Evolutionary conservation across 2,113 vertebrate species (phyloP).

Genomic region (Eulemur macaco): DNA sequence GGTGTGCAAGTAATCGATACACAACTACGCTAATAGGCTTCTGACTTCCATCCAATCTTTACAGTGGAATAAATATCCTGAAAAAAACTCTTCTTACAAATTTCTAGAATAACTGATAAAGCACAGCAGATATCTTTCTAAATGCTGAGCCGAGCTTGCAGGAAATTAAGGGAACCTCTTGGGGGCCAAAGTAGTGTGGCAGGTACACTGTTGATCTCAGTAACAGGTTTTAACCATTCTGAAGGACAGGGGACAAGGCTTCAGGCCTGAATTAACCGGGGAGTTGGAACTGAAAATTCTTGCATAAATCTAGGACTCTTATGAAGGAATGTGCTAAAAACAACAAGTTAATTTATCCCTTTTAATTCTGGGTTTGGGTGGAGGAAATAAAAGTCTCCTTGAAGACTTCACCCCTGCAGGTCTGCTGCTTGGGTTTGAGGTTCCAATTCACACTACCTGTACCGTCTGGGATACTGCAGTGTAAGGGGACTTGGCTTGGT

Average conservation of each 20-base stretch:
- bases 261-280: not conserved
- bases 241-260: not conserved
- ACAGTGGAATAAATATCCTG: not conserved
- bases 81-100: not conserved
- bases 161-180: not conserved
- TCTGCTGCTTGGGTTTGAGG: not conserved
- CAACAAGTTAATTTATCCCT: not conserved
- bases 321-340: not conserved
- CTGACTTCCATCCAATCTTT: not conserved
- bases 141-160: not conserved
- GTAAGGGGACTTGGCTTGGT: not conserved
- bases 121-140: not conserved
- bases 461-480: not conserved
- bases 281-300: not conserved
- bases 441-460: not conserved
- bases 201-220: not conserved
- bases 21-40: not conserved
- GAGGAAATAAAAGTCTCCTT: not conserved
- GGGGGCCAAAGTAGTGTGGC: not conserved
- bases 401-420: not conserved
- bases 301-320: not conserved
- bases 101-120: conserved; percentile 4
- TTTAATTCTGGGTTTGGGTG: not conserved
- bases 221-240: not conserved
- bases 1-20: not conserved